These are phyloP conservation scores for Acrossocheilus wenchowensis DNA, from an alignment of 2,797 vertebrate species.

Conservation along the genomic window DNA sequence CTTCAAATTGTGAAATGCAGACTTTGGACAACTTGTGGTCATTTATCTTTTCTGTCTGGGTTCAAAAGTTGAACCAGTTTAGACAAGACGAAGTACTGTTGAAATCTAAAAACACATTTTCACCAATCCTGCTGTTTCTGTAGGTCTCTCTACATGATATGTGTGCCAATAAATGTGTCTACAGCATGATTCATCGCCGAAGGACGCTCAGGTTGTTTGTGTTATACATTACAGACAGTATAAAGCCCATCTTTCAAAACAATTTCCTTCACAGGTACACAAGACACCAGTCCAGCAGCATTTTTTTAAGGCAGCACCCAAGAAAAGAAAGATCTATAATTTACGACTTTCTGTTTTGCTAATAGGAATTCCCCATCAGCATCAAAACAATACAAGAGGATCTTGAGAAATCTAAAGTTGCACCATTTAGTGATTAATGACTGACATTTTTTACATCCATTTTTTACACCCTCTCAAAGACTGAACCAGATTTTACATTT, in stretches of 20 bases:
- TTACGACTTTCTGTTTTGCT: conserved; percentile 27
- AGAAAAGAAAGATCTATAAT: neutral
- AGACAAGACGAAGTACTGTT: neutral
- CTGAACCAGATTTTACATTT: neutral
- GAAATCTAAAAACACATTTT: neutral
- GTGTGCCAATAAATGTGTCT: neutral
- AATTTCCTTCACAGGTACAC: conserved; percentile 9
- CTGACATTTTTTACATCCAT: neutral
- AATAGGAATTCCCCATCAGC: conserved; percentile 21
- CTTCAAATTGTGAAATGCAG: conserved; percentile 16
- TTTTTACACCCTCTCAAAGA: neutral
- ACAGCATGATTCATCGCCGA: neutral
- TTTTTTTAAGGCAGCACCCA: conserved; percentile 22
- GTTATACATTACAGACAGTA: neutral
- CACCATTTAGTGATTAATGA: neutral
- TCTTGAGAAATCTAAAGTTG: conserved; percentile 9
- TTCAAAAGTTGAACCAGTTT: conserved; percentile 21
- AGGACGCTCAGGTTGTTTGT: neutral
- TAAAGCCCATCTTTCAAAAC: conserved; percentile 8
- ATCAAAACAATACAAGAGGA: neutral
- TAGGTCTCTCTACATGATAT: neutral
- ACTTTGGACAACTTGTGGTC: neutral
- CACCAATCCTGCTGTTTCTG: neutral
- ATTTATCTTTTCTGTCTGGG: neutral
- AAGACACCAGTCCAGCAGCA: conserved; percentile 36